Conservation (phyloP, 2,113 vertebrate genomes). For the Dasyurus viverrinus region DNA sequence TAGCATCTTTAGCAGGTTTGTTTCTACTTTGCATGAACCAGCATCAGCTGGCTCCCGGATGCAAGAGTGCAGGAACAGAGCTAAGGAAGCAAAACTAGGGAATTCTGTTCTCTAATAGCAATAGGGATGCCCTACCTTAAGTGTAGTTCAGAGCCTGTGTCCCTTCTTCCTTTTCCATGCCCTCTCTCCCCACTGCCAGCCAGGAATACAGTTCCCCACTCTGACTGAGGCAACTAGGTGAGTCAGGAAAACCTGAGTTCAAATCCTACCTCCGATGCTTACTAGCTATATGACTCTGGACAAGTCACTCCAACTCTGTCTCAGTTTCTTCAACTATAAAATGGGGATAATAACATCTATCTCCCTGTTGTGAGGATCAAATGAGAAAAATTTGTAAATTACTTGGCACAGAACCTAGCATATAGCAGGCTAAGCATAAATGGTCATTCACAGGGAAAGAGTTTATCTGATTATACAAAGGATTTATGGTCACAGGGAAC, state of each 20-base stretch:
- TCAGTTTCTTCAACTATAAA: background rate
- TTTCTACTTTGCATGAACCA: conserved; percentile 12
- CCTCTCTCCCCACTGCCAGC: background rate
- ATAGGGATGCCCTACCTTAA: background rate
- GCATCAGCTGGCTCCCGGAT: conserved; percentile 35
- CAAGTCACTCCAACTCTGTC: background rate
- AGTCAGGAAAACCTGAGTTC: background rate
- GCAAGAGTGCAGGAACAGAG: background rate
- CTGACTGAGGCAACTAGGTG: background rate
- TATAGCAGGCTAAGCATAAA: too few species aligned
- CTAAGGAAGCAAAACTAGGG: background rate
- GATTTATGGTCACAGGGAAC: too few species aligned
- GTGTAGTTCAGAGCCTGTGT: background rate
- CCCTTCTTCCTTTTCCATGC: background rate
- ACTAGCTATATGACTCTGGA: background rate
- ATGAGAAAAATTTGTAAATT: too few species aligned
- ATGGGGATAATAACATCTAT: too few species aligned
- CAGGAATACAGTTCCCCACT: background rate
- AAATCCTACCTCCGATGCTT: background rate
- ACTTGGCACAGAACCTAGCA: too few species aligned
- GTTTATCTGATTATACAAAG: too few species aligned
- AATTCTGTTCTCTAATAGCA: background rate
- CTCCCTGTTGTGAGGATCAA: too few species aligned
- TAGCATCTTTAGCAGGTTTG: conserved; percentile 51
- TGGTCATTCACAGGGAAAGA: too few species aligned